Evolutionary conservation across 2,797 vertebrate species (phyloP).

Genomic region (Eidolon dupreanum): DNA sequence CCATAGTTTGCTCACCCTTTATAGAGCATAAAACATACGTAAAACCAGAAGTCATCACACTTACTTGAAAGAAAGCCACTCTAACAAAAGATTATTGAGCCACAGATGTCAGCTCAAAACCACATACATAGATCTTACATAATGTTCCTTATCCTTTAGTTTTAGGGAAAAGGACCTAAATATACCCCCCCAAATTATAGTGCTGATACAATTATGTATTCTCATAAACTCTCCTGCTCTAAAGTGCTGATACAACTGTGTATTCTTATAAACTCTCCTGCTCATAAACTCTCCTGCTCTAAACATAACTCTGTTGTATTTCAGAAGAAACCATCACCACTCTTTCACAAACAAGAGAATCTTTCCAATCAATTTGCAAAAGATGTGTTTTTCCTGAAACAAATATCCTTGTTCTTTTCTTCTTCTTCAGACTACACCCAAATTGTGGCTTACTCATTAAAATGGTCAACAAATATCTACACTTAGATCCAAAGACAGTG

Average conservation of each 20-base stretch:
- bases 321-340: neutral
- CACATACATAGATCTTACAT: neutral
- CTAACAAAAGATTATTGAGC: neutral
- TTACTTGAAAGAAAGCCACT: slow-evolving; percentile 35
- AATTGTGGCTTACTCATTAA: neutral
- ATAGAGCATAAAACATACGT: neutral
- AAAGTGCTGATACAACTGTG: neutral
- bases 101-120: neutral
- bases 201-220: neutral
- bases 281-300: neutral
- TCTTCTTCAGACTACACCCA: neutral
- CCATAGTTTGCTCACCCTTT: neutral
- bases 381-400: neutral
- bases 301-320: neutral
- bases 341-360: neutral
- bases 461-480: neutral
- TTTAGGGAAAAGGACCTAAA: neutral
- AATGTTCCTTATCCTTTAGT: neutral
- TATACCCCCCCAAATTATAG: neutral
- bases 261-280: neutral
- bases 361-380: neutral
- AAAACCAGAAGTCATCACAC: neutral
- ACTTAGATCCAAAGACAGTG: neutral
- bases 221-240: neutral
- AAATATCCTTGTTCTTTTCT: neutral